These are phyloP conservation scores for Chunga burmeisteri DNA, from an alignment of 2,113 vertebrate genomes.

Conservation along the genomic window DNA sequence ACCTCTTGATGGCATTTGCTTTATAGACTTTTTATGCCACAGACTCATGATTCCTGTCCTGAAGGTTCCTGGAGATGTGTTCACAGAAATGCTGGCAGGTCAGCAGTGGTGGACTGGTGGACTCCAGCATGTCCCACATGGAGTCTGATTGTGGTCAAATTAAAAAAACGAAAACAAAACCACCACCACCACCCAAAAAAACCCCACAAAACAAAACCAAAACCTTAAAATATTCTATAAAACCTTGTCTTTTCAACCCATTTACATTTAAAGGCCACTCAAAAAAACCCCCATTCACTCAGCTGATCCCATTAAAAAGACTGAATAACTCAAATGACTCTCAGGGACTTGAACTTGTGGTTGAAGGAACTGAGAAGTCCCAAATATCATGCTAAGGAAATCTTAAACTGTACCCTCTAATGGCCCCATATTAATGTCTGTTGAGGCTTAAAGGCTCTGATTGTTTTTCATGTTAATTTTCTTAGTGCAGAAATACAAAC, in stretches of 20 bases:
- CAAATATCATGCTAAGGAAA: background rate
- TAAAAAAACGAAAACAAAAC: background rate
- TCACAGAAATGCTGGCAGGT: background rate
- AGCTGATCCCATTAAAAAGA: background rate
- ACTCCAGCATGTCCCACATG: rapidly evolving
- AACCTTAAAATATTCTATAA: background rate
- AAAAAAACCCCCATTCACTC: background rate
- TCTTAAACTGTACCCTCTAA: background rate
- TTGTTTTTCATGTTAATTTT: background rate
- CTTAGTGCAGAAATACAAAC: background rate
- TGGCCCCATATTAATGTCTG: rapidly evolving
- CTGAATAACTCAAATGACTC: background rate
- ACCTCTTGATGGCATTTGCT: background rate
- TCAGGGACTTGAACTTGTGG: slow-evolving; percentile 14
- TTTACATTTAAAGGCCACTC: background rate
- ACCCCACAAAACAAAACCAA: background rate
- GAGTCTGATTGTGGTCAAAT: background rate
- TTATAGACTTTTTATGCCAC: rapidly evolving
- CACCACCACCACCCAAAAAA: background rate
- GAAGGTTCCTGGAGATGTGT: background rate
- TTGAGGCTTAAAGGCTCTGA: background rate
- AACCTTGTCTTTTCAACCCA: background rate
- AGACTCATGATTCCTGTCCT: background rate
- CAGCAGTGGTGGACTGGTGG: background rate
- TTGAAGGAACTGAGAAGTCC: background rate